These are phyloP conservation scores for Peromyscus leucopus DNA, from an alignment of 2,113 vertebrate genomes.

Conservation along the genomic window DNA sequence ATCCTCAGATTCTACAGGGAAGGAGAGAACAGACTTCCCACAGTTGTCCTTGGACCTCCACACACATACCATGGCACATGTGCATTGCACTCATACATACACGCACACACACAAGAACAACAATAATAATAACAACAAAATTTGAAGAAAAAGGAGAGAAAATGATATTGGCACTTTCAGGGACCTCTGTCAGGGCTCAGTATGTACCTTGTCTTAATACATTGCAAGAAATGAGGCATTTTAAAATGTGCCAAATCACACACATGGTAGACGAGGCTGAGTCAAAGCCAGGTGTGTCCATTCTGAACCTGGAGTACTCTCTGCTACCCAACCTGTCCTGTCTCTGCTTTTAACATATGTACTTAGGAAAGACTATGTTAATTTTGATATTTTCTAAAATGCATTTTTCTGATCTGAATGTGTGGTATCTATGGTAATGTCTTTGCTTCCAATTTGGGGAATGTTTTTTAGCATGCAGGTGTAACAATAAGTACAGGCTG, in stretches of 20 bases:
- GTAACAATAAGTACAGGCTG: conserved; percentile 33
- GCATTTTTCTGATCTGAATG: conserved; percentile 59
- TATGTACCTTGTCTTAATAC: not conserved
- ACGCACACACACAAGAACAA: not conserved
- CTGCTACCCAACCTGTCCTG: not conserved
- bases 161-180: not conserved
- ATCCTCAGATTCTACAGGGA: not conserved
- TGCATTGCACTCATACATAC: no score
- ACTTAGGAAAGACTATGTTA: conserved; percentile 49
- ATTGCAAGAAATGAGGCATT: not conserved
- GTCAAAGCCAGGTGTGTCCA: not conserved
- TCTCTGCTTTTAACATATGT: not conserved
- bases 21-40: not conserved
- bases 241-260: not conserved
- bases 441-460: conserved; percentile 37
- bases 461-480: conserved; percentile 55
- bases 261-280: not conserved
- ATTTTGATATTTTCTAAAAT: conserved; percentile 69
- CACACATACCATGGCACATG: not conserved
- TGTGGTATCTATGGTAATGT: conserved; percentile 27
- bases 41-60: not conserved
- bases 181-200: not conserved
- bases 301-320: not conserved
- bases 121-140: not conserved
- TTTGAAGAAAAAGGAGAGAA: not conserved